These are phyloP conservation scores for Lepidocyrtoides sp. DNA, from an alignment of 2,888 invertebrate species.

Conservation along the genomic window DNA sequence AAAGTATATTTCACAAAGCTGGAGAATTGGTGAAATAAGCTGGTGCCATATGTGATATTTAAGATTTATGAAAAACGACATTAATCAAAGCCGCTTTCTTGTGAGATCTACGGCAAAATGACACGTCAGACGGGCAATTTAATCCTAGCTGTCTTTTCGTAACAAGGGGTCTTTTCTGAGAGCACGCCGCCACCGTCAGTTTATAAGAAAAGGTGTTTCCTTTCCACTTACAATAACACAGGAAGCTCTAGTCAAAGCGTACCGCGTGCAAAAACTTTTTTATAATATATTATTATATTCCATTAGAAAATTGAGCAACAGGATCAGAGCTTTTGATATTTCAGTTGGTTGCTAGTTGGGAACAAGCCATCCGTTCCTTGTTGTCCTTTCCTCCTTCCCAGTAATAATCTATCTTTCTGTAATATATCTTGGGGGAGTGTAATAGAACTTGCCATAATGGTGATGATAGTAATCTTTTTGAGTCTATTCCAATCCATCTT, in stretches of 20 bases:
- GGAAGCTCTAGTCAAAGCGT: conserved; percentile 21
- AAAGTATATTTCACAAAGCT: no score
- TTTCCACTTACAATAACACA: conserved; percentile 11
- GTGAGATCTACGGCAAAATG: conserved; percentile 1
- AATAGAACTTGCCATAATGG: conserved; percentile 29
- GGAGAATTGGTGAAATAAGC: no score
- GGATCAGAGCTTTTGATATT: neutral
- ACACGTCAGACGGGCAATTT: conserved; percentile 39
- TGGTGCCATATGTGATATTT: conserved; percentile 10
- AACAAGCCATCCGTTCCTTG: conserved; percentile 29
- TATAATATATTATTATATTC: no score
- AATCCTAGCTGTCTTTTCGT: conserved; percentile 32
- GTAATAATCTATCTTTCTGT: conserved; percentile 1
- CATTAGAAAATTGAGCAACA: conserved; percentile 19
- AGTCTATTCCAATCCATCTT: conserved; percentile 56
- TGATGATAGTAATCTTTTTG: conserved; percentile 64
- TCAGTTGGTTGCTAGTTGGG: neutral
- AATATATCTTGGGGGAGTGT: conserved; percentile 40
- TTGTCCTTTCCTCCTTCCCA: conserved; percentile 17
- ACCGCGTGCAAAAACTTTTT: no score
- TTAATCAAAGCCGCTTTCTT: conserved; percentile 39
- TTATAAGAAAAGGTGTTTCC: conserved; percentile 31
- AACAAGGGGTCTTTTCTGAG: neutral
- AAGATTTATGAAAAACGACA: conserved; percentile 38
- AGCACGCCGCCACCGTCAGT: neutral